Evolutionary conservation across 2,797 vertebrate genomes (phyloP), one percentile per base, ranked within the genome.

Genomic region (Sebastes kiyomatsui): DNA sequence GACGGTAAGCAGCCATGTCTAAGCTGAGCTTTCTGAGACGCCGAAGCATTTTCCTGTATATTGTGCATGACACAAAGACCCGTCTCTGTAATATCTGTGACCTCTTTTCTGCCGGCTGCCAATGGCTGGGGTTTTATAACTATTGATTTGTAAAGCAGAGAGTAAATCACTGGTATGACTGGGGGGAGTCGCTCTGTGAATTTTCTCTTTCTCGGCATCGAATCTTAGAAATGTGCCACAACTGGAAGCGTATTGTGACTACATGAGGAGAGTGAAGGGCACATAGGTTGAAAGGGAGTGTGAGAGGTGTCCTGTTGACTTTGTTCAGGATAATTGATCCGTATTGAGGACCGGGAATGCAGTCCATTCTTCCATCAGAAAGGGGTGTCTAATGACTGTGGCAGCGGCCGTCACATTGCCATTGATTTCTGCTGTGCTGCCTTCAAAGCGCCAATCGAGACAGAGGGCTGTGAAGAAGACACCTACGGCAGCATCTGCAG

Each of bases 371-470:
- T 87, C 82, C 72, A 33, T 90, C 79, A 88, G 77, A 88, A 87
- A 80, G 67, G 42, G 62, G 70, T 46, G 62, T 88, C 74, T 90
- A 89, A 88, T 84, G 79, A 87, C 72, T 42, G 75, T 86, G 83
- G 90, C 78, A 72, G 87, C 16, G 25, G 59, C 76, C 75, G 81
- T 91, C 75, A 68, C 77, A 23, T 74, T 55, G 33, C 35, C 80
- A 92, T 87, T 86, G 88, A 92, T 92, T 93, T 90, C 68, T 83
- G 32, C 62, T 56, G 81, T n/a, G 67, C 55, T 68, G 58, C 77
- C 72, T 84, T 89, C 72, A 85, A 79, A 87, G 75, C 49, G 28
- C 27, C 67, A 66, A 46, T 81, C 67, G 28, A 74, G 79, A 75
- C 58, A 46, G 52, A 30, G n/a, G 69, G 73, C 62, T 52, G 79